Evolutionary conservation across 1,140 invertebrate genomes (phyloP).

Genomic region (Drosophila bifasciata): DNA sequence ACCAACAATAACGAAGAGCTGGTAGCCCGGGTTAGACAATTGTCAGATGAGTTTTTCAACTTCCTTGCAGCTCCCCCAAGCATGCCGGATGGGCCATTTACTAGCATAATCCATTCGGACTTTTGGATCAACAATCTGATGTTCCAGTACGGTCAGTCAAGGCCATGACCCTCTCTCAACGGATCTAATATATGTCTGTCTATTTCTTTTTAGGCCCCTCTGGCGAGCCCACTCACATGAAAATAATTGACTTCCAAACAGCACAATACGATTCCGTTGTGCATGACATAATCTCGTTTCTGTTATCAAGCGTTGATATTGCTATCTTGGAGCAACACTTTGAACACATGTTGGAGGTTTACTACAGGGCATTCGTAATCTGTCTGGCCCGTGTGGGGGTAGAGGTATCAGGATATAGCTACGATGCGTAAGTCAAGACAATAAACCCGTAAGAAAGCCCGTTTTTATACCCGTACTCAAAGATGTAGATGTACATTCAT

Average conservation of each 20-base stretch:
- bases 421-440: constrained; percentile 44
- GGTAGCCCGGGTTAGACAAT: constrained; percentile 28
- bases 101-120: constrained; percentile 86
- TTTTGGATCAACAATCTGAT: constrained; percentile 88
- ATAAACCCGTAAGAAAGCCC: not conserved
- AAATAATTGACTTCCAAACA: constrained; percentile 88
- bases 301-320: constrained; percentile 85
- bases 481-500: too few relatives aligned
- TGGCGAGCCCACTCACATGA: constrained; percentile 84
- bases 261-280: constrained; percentile 85
- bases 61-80: constrained; percentile 46
- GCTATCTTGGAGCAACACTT: constrained; percentile 82
- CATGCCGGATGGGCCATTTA: constrained; percentile 75
- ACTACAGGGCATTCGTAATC: constrained; percentile 84
- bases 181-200: not conserved
- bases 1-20: constrained; percentile 47
- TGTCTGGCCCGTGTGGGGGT: constrained; percentile 65
- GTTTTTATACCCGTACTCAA: too few relatives aligned
- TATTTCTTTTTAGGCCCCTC: constrained; percentile 34
- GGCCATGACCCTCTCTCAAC: not conserved
- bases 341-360: constrained; percentile 85
- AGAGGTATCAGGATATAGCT: constrained; percentile 37
- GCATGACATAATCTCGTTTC: constrained; percentile 86
- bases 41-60: constrained; percentile 54
- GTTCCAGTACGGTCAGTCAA: constrained; percentile 75